Evolutionary conservation across 2,797 vertebrate genomes (phyloP), one percentile per base, ranked within the genome.

Genomic region (Tenualosa ilisha): DNA sequence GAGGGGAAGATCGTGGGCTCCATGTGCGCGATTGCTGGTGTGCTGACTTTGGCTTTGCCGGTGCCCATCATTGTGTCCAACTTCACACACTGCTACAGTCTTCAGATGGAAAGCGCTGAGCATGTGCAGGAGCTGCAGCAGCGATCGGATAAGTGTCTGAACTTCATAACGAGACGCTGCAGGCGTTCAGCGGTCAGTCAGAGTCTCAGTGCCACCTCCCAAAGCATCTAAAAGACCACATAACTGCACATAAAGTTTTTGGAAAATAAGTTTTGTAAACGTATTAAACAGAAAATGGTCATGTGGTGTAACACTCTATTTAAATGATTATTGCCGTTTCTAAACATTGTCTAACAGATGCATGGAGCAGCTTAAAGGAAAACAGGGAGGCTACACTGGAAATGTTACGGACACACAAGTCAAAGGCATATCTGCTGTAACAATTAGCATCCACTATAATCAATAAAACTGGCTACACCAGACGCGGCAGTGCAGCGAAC

Each of bases 61-160:
- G 97, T 99, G 92, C 97, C 98, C 85, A 97, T 99, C 92, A 99
- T 98, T 89, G 97, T 99, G 91, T 99, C 98, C 94, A 99, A 99
- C 94, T 98, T 99, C 94, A 99, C 98, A 94, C 98, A 99, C 94
- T 99, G 98, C 92, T 99, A 99, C 92, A 97, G 98, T 91, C 92
- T 97, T 93, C 97, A 99, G 93, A 98, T 97, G 11, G 97, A 98
- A 82, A 98, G 97, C 7, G 97, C 98, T 53, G 97, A 98, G 82
- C 97, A 97, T 93, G n/a, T 2, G 3, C 61, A 24, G n/a, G 7
- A n/a, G n/a, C 8, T 63, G 6, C n/a, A 11, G n/a, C 59, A 63
- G 59, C 22, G 22, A 3, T 63, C 3, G 1, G 59, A 6, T 8
- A 22, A 0, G 0, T 63, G 4, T 17, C 1, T 63, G 59, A 0